Evolutionary conservation across 2,888 invertebrate genomes (phyloP), one percentile per base, ranked within the genome.

Genomic region (Choristoneura rosaceana): DNA sequence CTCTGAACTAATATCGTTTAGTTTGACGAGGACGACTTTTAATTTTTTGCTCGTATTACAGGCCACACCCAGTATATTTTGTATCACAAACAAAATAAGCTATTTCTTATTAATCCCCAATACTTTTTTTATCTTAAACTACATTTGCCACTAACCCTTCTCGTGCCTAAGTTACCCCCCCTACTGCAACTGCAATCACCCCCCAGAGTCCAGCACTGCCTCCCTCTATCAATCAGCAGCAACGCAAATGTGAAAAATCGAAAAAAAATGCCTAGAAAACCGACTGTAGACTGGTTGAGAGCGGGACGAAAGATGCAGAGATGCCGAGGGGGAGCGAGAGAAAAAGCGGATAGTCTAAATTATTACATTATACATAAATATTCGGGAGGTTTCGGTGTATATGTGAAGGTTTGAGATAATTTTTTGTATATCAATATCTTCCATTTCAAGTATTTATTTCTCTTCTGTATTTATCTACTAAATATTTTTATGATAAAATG

Each of bases 311-410:
- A 82, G 75, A 86, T 81, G 3, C 9, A 7, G 41, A 45, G n/a
- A 12, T 0, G 3, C 2, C 47, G 58, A 10, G 78, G 63, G 50
- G n/a, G 77, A 85, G 60, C 55, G 85, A 80, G 80, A 85, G 8
- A 64, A 71, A 71, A 73, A 77, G 77, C 81, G 85, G 82, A 87
- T 88, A 84, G 89, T 87, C 90, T 89, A 88, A 90, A 90, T 91
- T 90, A 90, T 90, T 89, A 85, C 89, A 88, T 87, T 88, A 89
- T 88, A 90, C 88, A 87, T 90, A 90, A 88, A 90, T 88, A 90
- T 88, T 89, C 82, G 83, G 84, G 82, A 79, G 84, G 81, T 80
- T 82, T 76, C 74, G 64, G 63, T 63, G 88, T 85, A 88, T 83
- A 83, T 76, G 80, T 9, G 14, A 75, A 73, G 63, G 59, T 73